Conservation (phyloP, 1,140 invertebrate genomes). For the Hydropsyche tenuis region DNA sequence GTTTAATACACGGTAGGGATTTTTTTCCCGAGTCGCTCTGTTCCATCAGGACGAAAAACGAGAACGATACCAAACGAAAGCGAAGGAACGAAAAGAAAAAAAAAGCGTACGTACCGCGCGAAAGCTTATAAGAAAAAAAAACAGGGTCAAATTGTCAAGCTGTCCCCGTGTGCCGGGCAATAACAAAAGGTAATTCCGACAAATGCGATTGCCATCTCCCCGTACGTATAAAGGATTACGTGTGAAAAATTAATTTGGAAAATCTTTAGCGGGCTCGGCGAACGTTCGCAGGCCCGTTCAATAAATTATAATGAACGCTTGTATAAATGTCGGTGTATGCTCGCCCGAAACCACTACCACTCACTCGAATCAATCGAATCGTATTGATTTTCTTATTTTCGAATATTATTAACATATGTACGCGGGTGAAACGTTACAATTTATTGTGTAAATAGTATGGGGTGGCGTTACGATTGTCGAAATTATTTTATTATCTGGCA, state of each 20-base stretch:
- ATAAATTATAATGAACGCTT: conserved; percentile 17
- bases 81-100: not conserved
- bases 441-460: conserved; percentile 10
- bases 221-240: conserved; percentile 28
- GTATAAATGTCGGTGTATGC: too few species aligned
- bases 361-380: not conserved
- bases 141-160: conserved; percentile 37
- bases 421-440: not conserved
- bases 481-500: too few species aligned
- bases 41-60: not conserved
- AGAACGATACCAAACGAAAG: not conserved
- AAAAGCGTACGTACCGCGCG: not conserved
- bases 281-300: not conserved
- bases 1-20: conserved; percentile 50
- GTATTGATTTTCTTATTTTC: conserved; percentile 24
- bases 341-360: too few species aligned
- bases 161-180: conserved; percentile 40
- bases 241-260: conserved; percentile 31
- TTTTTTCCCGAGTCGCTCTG: conserved; percentile 30
- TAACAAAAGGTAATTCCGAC: conserved; percentile 46
- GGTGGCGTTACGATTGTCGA: not conserved
- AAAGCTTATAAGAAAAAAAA: not conserved
- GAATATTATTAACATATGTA: conserved; percentile 13
- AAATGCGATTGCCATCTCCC: conserved; percentile 46
- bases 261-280: conserved; percentile 3